Base-by-base conservation (phyloP, 2,888 invertebrate genomes). In the Watsonalla binaria region DNA sequence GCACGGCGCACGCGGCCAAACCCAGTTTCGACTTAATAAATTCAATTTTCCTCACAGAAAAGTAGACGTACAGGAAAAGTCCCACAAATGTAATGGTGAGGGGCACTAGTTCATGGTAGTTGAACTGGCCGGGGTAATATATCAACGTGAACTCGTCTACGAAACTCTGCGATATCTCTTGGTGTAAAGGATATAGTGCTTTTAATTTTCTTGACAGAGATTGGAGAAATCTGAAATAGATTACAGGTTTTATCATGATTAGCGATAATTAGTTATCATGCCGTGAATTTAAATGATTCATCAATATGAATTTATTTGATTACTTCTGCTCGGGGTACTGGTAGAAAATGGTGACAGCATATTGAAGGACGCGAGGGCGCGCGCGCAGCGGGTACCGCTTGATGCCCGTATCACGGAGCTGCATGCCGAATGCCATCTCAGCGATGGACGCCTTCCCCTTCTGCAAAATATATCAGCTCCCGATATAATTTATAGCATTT, bases 21-120 rank as follows among this genome's bases (percentile, higher is more conserved):
- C 94, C 94, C 13, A 95, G 79, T 84, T 98, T 97, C 0, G 97
- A 97, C 73, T 96, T 95, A 45, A 97, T 96, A 76, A 97, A 93
- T 81, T 98, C 98, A 58, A 99, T 98, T 91, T 99, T 99, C 65
- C 98, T 93, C 42, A 99, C 96, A 33, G 98, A 98, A 82, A 98
- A 99, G 77, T 98, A 98, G 37, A 99, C 95, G 76, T 98, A 99
- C 33, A 97, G 90, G 77, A 98, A 98, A 37, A 99, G 90, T 13
- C 97, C 92, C 4, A 96, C 85, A 74, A 98, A 98, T 1, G 97
- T 95, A 57, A 96, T 93, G 24, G 94, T 92, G 7, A 99, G 88
- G 0, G 98, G 98, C 35, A 98, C 92, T 55, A 97, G 93, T 75
- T 97, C 97, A 71, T 94, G 93, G 68, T 96, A 94, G 74, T 96